Percentiles rank a stretch among this genome's conserved stretches.
Evolutionary conservation across 2,113 vertebrate species (phyloP).

Genomic region (Ophthalmolycus amberensis): DNA sequence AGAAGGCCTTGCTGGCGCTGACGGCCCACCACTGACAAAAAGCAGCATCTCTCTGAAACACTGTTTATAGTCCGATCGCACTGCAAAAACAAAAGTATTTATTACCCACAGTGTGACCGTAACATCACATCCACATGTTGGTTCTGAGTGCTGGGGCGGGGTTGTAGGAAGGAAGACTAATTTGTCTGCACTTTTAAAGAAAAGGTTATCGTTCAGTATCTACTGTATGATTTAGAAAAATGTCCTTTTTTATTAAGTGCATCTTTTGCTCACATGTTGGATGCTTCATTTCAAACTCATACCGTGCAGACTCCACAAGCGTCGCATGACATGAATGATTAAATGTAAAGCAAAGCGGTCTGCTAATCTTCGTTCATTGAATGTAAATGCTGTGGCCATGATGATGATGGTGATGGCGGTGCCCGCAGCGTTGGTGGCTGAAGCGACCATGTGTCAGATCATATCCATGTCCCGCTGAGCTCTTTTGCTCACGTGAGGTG

Average conservation of each 20-base stretch:
- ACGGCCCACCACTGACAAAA: background rate
- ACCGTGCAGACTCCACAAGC: background rate
- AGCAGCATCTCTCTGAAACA: background rate
- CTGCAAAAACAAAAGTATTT: background rate
- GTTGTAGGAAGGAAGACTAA: background rate
- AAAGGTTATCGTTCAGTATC: background rate
- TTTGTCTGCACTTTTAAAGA: background rate
- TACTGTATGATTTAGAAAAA: background rate
- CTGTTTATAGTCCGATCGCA: background rate
- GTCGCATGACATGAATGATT: slow-evolving; percentile 30
- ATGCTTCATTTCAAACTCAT: background rate
- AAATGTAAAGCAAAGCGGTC: slow-evolving; percentile 44
- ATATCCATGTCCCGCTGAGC: slow-evolving; percentile 66
- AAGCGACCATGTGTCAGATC: slow-evolving; percentile 62
- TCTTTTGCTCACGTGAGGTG: slow-evolving; percentile 69
- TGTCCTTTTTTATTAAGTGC: background rate
- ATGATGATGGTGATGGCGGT: background rate
- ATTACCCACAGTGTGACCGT: background rate
- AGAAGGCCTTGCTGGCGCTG: too few relatives aligned
- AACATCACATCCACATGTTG: background rate
- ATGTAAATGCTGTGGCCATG: slow-evolving; percentile 30
- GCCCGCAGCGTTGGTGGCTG: background rate
- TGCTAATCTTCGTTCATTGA: slow-evolving; percentile 39
- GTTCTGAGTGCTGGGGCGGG: background rate
- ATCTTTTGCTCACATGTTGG: background rate